Evolutionary conservation across 2,797 vertebrate species (phyloP), one percentile per base, ranked within the genome.

Genomic region (Australoheros facetus): DNA sequence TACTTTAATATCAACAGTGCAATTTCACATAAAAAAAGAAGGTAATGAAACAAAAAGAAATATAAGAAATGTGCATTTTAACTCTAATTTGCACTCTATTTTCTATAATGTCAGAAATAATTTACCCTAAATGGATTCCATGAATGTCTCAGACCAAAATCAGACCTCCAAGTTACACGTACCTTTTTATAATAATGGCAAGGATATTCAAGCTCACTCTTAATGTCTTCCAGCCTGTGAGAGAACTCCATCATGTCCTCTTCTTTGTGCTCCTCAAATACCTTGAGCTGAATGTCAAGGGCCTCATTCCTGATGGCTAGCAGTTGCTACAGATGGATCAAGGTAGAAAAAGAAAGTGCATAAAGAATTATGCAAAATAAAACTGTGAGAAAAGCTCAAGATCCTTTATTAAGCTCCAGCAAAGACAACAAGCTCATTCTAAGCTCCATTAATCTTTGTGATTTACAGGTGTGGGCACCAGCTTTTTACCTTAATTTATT

Each of bases 191-290:
- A 54, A 57, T 37, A 75, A 60, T 85, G 71, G 89, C 89, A 99
- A 99, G 98, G 98, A 99, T 99, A 99, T 99, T 99, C 97, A 89
- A 99, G 73, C 91, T 99, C 98, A 80, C 94, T 94, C 93, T 89
- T 96, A 92, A 99, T 97, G 93, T 99, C 98, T 88, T 99, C 97
- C 78, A 99, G 93, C 81, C 97, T 96, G 87, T 99, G 97, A 71
- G 96, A 97, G 87, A 99, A 97, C 85, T 99, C 98, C 0, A 97
- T 96, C 96, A 98, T 96, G 90, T 99, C 98, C 91, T 99, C 98
- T 83, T 99, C 98, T 87, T 97, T 98, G 91, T 99, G 97, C 75
- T 99, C 98, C 81, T 97, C 97, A 91, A 99, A 99, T 26, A 99
- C 98, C 94, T 97, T 99, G 28, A 99, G 95, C 91, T 99, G 98